Percentiles rank a stretch among this genome's conserved stretches.
These are phyloP conservation scores for Ciconia boyciana DNA, from an alignment of 2,113 vertebrate species.

Conservation along the genomic window DNA sequence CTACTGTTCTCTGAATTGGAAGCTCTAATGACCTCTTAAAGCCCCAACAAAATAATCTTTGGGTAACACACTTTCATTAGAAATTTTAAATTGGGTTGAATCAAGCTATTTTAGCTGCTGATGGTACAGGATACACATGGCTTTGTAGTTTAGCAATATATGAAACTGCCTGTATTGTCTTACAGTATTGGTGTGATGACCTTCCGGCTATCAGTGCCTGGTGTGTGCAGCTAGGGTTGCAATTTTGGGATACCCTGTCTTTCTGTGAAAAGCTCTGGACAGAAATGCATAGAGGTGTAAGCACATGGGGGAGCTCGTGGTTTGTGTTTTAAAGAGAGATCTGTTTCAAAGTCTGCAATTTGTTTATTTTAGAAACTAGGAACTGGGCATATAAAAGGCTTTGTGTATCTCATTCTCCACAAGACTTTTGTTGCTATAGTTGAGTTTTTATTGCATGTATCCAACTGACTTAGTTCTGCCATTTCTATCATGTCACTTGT, in stretches of 20 bases:
- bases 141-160: background rate
- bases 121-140: rapidly evolving
- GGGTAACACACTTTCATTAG: background rate
- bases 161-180: background rate
- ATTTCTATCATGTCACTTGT: background rate
- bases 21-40: background rate
- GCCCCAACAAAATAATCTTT: background rate
- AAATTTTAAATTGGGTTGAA: background rate
- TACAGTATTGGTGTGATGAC: background rate
- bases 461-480: background rate
- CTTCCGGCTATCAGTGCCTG: background rate
- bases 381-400: background rate
- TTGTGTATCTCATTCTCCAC: background rate
- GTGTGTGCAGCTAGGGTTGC: background rate
- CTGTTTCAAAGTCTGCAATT: background rate
- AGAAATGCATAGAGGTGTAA: background rate
- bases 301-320: background rate
- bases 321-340: background rate
- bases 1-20: background rate
- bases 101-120: background rate
- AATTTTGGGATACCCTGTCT: background rate
- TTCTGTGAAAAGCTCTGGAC: background rate
- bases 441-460: background rate
- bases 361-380: background rate
- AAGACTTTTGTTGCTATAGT: background rate